Evolutionary conservation across 1,140 invertebrate species (phyloP).

Genomic region (Drosophila varians): DNA sequence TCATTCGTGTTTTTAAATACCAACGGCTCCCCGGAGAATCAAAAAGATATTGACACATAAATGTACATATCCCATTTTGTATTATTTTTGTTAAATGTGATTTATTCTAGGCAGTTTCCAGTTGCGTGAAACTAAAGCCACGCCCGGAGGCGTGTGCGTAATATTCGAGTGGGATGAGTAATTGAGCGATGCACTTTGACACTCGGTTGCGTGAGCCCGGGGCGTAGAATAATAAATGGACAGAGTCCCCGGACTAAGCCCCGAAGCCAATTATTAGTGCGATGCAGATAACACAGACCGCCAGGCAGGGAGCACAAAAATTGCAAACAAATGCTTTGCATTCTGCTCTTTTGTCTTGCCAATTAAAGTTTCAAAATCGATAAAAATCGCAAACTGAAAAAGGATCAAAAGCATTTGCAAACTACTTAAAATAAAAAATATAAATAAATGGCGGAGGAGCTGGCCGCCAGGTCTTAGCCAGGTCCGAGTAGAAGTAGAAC

Average conservation of each 20-base stretch:
- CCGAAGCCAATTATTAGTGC: slow-evolving; percentile 38
- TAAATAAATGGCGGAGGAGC: slow-evolving; percentile 24
- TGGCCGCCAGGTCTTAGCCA: slow-evolving; percentile 1
- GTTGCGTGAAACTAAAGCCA: slow-evolving; percentile 2
- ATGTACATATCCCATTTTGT: no score
- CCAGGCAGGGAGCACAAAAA: neutral
- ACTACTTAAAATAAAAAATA: slow-evolving; percentile 48
- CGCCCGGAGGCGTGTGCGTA: slow-evolving; percentile 40
- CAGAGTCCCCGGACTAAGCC: slow-evolving; percentile 7
- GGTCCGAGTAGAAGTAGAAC: slow-evolving; percentile 15
- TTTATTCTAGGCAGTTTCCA: neutral
- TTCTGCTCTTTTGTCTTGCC: slow-evolving; percentile 38
- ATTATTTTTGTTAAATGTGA: no score
- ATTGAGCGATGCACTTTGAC: slow-evolving; percentile 50
- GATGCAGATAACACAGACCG: slow-evolving; percentile 33
- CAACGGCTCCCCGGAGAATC: neutral
- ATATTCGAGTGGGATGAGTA: slow-evolving; percentile 47
- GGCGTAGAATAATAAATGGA: slow-evolving; percentile 31
- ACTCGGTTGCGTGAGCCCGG: slow-evolving; percentile 50
- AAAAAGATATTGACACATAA: no score
- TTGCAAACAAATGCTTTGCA: slow-evolving; percentile 56
- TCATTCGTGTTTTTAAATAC: neutral
- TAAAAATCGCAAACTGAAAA: slow-evolving; percentile 59
- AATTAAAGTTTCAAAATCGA: slow-evolving; percentile 67
- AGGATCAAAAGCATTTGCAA: slow-evolving; percentile 43